Percentiles rank a stretch among this genome's conserved stretches.
phyloP scores from a whole-genome alignment of 2,113 vertebrate species.

The Tricholaema leucomelas region DNA sequence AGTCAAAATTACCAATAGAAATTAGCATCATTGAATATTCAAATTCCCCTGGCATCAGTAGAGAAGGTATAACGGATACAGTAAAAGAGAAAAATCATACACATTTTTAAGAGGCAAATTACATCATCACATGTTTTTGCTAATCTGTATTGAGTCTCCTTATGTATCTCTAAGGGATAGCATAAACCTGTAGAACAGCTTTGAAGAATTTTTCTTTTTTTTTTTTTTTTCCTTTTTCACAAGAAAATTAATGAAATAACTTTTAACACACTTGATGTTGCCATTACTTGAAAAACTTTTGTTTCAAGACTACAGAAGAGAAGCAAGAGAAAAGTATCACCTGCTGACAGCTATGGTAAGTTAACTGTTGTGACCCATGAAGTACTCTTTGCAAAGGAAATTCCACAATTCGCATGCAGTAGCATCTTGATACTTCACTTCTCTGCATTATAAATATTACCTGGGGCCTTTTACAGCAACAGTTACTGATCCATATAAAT shows the following conservation, averaged over 20 bases:
- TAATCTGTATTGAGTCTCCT: neutral
- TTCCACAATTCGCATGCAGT: neutral
- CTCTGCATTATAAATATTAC: neutral
- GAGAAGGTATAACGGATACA: neutral
- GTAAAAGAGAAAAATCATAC: neutral
- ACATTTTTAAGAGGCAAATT: conserved; percentile 23
- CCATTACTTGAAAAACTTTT: neutral
- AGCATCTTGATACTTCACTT: neutral
- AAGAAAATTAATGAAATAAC: conserved; percentile 7
- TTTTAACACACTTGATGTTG: neutral
- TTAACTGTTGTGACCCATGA: neutral
- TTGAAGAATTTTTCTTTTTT: neutral
- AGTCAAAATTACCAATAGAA: conserved; percentile 3
- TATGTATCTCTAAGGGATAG: neutral
- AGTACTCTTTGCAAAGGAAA: neutral
- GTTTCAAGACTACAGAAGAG: neutral
- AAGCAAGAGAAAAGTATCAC: neutral
- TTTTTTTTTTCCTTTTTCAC: neutral
- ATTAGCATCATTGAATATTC: conserved; percentile 32
- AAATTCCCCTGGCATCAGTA: neutral
- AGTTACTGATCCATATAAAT: neutral
- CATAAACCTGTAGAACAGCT: neutral
- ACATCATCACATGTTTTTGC: neutral
- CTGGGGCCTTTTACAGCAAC: neutral
- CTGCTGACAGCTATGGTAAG: neutral